phyloP scores from a whole-genome alignment of 2,797 vertebrate species.

The Sebastes baramenuke region DNA sequence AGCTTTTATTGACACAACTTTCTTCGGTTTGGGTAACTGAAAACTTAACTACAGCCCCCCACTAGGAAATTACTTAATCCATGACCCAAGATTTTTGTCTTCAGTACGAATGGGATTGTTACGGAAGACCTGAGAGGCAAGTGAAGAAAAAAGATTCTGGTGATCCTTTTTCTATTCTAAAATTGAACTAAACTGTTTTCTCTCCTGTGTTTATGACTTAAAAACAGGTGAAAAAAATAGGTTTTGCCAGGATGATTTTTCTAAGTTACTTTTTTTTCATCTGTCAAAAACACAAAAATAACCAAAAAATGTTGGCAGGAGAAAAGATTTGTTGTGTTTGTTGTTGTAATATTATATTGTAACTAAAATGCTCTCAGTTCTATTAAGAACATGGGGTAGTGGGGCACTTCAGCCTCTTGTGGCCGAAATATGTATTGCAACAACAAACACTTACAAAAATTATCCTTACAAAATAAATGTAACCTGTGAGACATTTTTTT shows the following conservation, averaged over 20 bases:
- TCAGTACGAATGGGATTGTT: neutral
- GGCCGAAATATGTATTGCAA: neutral
- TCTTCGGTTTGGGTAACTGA: neutral
- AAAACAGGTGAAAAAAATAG: neutral
- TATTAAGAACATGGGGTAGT: too few species aligned
- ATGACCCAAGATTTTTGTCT: neutral
- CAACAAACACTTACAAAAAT: neutral
- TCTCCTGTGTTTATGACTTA: neutral
- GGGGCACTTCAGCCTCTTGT: neutral
- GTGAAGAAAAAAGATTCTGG: too few species aligned
- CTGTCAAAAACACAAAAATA: too few species aligned
- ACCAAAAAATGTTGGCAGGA: too few species aligned
- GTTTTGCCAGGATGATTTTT: too few species aligned
- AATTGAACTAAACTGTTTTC: neutral
- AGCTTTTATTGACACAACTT: neutral
- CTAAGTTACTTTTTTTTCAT: too few species aligned
- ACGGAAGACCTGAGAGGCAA: too few species aligned
- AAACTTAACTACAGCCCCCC: neutral
- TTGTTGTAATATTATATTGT: too few species aligned
- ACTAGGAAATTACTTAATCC: neutral
- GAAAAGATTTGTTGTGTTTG: too few species aligned
- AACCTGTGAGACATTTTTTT: too few species aligned
- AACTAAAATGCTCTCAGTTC: too few species aligned
- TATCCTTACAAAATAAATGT: too few species aligned
- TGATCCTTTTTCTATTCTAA: neutral